A percentile compares a stretch with the other conserved stretches of the same genome.
phyloP scores from a whole-genome alignment of 2,888 invertebrate genomes.

The Sclerodermus sp. region DNA sequence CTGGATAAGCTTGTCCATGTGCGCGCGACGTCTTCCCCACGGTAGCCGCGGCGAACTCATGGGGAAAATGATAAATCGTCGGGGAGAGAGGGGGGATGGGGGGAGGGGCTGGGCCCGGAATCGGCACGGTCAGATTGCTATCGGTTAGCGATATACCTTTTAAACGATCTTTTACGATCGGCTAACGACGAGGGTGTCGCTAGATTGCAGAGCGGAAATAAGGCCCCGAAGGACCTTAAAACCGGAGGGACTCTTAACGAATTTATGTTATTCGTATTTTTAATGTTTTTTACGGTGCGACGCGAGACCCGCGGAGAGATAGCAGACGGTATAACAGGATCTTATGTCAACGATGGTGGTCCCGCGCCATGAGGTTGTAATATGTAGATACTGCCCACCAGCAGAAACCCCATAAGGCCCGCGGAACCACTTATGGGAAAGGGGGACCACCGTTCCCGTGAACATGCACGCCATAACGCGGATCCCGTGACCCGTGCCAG shows the following conservation, averaged over 20 bases:
- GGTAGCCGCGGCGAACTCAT: too few relatives aligned
- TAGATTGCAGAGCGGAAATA: too few relatives aligned
- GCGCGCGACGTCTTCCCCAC: too few relatives aligned
- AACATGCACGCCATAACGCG: background rate
- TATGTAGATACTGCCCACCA: constrained; percentile 43
- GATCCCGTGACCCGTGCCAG: background rate
- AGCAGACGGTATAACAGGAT: constrained; percentile 49
- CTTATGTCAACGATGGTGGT: constrained; percentile 50
- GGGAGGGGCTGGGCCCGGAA: too few relatives aligned
- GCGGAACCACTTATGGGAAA: constrained; percentile 15
- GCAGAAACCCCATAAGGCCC: constrained; percentile 31
- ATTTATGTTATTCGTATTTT: constrained; percentile 40
- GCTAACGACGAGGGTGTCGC: too few relatives aligned
- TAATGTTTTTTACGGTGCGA: constrained; percentile 39
- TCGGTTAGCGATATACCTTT: too few relatives aligned
- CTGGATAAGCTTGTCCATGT: too few relatives aligned
- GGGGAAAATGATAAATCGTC: too few relatives aligned
- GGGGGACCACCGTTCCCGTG: background rate
- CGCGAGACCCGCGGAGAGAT: constrained; percentile 35
- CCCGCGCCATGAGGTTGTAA: constrained; percentile 43
- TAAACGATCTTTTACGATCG: too few relatives aligned
- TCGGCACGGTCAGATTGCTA: too few relatives aligned
- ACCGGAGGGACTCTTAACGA: constrained; percentile 19
- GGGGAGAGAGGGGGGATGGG: too few relatives aligned
- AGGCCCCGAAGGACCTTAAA: too few relatives aligned